Evolutionary conservation across 2,888 invertebrate species (phyloP), one percentile per base, ranked within the genome.

Genomic region (Meiosimyza decipiens): DNA sequence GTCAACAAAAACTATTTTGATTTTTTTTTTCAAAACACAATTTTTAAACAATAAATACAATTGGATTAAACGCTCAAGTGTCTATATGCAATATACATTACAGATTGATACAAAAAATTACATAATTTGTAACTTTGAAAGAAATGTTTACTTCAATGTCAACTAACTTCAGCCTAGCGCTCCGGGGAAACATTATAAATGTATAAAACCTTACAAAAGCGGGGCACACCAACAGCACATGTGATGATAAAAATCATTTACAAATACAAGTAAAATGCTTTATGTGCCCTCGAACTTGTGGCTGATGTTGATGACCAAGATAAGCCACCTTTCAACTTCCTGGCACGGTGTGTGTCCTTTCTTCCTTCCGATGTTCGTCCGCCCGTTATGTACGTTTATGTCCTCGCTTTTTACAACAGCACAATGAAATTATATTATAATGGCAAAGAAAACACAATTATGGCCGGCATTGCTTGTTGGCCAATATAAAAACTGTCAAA

Each of bases 341-440:
- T 28, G 18, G 57, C 60, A 13, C 22, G n/a, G 40, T 40, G 40
- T 40, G 33, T 33, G 33, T 60, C 59, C 59, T 59, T 57, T 50
- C 57, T 57, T 22, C 22, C 59, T 55, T 66, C 40, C 54, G 18
- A n/a, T 15, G 22, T 4, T 16, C 54, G 40, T 22, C 22, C 5
- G 2, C 16, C 47, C 22, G 16, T 40, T 49, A 22, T 64, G 49
- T 22, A 18, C 15, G 13, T 63, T 49, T 47, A 22, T 49, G 11
- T 18, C 4, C 40, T 22, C 22, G 28, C 49, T 9, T 63, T n/a
- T 63, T n/a, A 16, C 3, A 40, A 16, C 47, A 40, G 40, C 40
- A 28, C 22, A 64, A 50, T n/a, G 47, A 70, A 70, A 70, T 63
- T 51, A 63, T 52, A 70, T 70, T 70, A 62, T 70, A 22, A 47